phyloP scores from a whole-genome alignment of 30 jellyfish, hydroid and myxozoan genomes.

The Nemopilema nomurai region DNA sequence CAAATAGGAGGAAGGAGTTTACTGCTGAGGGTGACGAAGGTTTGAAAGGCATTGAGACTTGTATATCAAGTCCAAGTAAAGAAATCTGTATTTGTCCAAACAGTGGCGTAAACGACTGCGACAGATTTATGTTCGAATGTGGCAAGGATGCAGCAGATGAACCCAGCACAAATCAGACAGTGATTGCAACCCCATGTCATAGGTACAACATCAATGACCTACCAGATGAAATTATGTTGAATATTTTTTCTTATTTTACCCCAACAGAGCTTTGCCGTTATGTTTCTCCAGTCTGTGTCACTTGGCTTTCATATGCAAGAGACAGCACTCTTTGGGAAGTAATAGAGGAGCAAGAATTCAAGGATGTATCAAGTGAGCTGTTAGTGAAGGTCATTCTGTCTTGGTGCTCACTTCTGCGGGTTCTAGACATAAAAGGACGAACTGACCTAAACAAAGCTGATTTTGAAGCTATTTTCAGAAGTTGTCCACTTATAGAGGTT shows the following conservation, averaged over 20 bases:
- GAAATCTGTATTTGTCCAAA: constrained; percentile 55
- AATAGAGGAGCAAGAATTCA: constrained; percentile 60
- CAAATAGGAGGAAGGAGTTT: constrained; percentile 54
- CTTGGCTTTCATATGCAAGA: constrained; percentile 73
- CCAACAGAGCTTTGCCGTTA: constrained; percentile 80
- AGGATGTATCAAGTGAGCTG: constrained; percentile 65
- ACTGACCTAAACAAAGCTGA: constrained; percentile 35
- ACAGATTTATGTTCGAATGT: not conserved
- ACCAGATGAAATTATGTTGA: constrained; percentile 77
- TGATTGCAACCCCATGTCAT: not conserved
- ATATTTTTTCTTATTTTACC: constrained; percentile 60
- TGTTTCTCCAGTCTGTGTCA: constrained; percentile 83
- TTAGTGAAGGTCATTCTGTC: constrained; percentile 64
- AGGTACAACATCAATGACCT: constrained; percentile 16
- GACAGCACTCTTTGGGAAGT: constrained; percentile 79
- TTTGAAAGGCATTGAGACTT: too few relatives aligned
- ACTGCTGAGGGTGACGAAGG: not conserved
- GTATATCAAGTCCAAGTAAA: constrained; percentile 17
- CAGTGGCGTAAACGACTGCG: not conserved
- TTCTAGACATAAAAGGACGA: constrained; percentile 66
- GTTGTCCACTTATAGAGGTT: constrained; percentile 62
- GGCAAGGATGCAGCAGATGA: not conserved
- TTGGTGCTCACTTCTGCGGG: constrained; percentile 71
- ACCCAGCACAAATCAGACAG: not conserved
- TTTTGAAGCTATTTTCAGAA: constrained; percentile 35